Conservation (phyloP, 2,113 vertebrate genomes). For the Ariopsis seemanni region DNA sequence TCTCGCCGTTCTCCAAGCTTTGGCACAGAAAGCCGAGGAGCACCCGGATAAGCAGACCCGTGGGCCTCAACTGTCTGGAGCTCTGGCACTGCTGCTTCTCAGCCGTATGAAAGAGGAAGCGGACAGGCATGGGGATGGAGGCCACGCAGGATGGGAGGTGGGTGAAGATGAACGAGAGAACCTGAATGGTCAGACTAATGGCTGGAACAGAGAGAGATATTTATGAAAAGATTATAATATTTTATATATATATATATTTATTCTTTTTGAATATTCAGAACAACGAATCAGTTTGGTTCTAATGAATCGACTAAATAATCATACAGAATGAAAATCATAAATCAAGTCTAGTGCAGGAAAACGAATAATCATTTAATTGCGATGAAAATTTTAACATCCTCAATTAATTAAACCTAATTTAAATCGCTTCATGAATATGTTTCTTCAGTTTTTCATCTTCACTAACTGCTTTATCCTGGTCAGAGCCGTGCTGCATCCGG, state of each 20-base stretch:
- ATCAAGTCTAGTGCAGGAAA: background rate
- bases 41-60: constrained; percentile 86
- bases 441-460: background rate
- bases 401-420: background rate
- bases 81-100: constrained; percentile 88
- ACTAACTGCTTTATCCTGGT: background rate
- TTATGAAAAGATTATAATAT: background rate
- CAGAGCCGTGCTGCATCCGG: too few relatives aligned
- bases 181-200: constrained; percentile 79
- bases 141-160: constrained; percentile 87
- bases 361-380: background rate
- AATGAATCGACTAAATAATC: background rate
- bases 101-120: constrained; percentile 87
- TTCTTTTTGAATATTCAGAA: background rate
- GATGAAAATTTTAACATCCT: background rate
- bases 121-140: constrained; percentile 87
- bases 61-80: constrained; percentile 79
- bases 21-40: constrained; percentile 85
- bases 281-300: background rate
- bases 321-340: background rate
- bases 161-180: constrained; percentile 89
- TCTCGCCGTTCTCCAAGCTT: constrained; percentile 83
- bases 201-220: constrained; percentile 52
- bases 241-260: too few relatives aligned
- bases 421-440: background rate